These are phyloP conservation scores for Merops nubicus DNA, from an alignment of 2,113 vertebrate species.

Conservation along the genomic window DNA sequence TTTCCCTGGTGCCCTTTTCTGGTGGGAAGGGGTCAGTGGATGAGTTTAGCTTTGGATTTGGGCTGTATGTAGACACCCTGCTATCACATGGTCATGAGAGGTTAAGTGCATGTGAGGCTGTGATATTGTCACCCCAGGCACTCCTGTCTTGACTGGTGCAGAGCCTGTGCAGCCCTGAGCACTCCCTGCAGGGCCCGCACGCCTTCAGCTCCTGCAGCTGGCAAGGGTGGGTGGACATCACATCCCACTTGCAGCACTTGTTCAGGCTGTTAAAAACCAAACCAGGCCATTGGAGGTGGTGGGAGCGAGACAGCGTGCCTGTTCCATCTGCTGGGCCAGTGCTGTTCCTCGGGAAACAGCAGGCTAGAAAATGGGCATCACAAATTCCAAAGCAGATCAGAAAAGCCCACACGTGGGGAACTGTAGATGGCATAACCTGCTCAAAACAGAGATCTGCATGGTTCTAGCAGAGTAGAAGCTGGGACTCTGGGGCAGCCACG, in stretches of 20 bases:
- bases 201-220: neutral
- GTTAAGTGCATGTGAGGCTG: neutral
- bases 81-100: neutral
- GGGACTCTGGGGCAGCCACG: neutral
- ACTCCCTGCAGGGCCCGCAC: accelerated
- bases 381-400: neutral
- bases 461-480: neutral
- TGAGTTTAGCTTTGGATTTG: too few relatives aligned
- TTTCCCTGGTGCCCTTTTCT: neutral
- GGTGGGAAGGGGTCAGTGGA: neutral
- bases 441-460: neutral
- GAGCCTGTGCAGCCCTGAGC: neutral
- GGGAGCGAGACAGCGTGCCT: neutral
- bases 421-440: neutral
- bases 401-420: neutral
- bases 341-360: neutral
- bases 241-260: neutral
- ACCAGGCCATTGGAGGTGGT: neutral
- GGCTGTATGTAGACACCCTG: too few relatives aligned
- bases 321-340: neutral
- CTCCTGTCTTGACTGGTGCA: neutral
- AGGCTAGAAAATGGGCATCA: neutral
- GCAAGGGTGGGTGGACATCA: neutral
- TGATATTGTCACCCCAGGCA: neutral
- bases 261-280: neutral